These are phyloP conservation scores for Drosophila insularis DNA, from an alignment of 1,140 invertebrate species.

Conservation along the genomic window DNA sequence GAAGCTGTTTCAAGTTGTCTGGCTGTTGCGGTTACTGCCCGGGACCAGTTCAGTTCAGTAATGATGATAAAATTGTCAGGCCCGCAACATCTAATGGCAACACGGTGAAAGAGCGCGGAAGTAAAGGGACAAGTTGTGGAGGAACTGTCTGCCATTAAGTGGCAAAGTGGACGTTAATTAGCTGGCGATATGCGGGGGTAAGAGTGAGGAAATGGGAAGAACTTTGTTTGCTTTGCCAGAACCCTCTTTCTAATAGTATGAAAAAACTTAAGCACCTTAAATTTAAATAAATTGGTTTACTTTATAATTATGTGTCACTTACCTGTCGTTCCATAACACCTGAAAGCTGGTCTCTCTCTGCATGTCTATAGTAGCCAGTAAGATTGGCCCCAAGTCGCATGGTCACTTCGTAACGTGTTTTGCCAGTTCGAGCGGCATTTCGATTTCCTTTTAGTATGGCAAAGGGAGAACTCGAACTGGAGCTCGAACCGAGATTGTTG, in stretches of 20 bases:
- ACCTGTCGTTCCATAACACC: constrained; percentile 76
- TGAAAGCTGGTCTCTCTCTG: constrained; percentile 71
- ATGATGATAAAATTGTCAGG: constrained; percentile 32
- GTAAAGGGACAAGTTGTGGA: background rate
- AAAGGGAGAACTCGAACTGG: constrained; percentile 28
- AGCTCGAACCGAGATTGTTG: constrained; percentile 8
- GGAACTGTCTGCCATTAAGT: constrained; percentile 26
- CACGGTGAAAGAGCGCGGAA: background rate
- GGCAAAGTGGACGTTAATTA: constrained; percentile 31
- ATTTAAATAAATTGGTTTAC: constrained; percentile 12
- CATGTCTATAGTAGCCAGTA: constrained; percentile 72
- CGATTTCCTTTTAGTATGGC: constrained; percentile 45
- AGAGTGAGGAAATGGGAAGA: background rate
- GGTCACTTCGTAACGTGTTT: constrained; percentile 79
- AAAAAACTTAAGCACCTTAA: background rate
- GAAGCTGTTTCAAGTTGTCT: constrained; percentile 36
- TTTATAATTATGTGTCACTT: constrained; percentile 29
- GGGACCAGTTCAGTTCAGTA: constrained; percentile 5
- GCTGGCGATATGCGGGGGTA: background rate
- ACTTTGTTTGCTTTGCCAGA: background rate
- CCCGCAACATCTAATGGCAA: constrained; percentile 3
- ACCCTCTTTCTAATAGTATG: no score
- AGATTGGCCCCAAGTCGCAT: constrained; percentile 78
- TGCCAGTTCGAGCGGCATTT: constrained; percentile 68
- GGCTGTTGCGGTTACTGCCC: constrained; percentile 29